Percentiles rank a stretch among this genome's conserved stretches.
Conservation (phyloP, 2,797 vertebrate genomes). For the Percopsis omiscomaycus region DNA sequence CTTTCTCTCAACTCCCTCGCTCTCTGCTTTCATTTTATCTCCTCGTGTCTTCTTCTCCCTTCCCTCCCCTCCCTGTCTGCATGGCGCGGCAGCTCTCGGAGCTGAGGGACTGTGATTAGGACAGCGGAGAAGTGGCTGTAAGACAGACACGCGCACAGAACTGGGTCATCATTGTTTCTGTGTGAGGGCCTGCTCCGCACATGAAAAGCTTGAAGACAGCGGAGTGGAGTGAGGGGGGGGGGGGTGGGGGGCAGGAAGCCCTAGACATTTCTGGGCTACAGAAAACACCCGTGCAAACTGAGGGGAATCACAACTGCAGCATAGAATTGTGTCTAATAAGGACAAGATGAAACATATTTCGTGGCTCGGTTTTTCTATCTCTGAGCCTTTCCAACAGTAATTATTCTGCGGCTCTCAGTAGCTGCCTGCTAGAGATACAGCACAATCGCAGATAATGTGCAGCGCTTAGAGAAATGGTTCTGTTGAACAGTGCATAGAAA, state of each 20-base stretch:
- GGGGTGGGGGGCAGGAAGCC: slow-evolving; percentile 37
- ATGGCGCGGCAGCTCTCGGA: slow-evolving; percentile 56
- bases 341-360: slow-evolving; percentile 71
- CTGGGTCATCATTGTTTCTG: slow-evolving; percentile 77
- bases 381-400: slow-evolving; percentile 36
- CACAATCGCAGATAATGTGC: slow-evolving; percentile 12
- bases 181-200: slow-evolving; percentile 67
- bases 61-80: slow-evolving; percentile 42
- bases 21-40: slow-evolving; percentile 10
- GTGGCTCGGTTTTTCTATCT: slow-evolving; percentile 51
- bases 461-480: slow-evolving; percentile 20
- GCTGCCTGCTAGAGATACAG: slow-evolving; percentile 22
- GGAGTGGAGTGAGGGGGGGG: slow-evolving; percentile 10
- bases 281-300: slow-evolving; percentile 50
- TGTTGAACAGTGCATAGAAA: slow-evolving; percentile 35
- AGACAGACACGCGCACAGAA: slow-evolving; percentile 73
- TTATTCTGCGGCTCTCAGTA: slow-evolving; percentile 14
- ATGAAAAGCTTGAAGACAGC: slow-evolving; percentile 72
- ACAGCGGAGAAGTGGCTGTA: slow-evolving; percentile 73
- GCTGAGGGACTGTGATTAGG: slow-evolving; percentile 75
- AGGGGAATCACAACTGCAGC: slow-evolving; percentile 50
- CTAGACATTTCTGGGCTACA: slow-evolving; percentile 68
- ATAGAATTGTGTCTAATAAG: slow-evolving; percentile 64
- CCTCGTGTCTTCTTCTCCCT: slow-evolving; percentile 13
- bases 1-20: slow-evolving; percentile 20